Conservation (phyloP, 2,888 invertebrate genomes). For the Drosophila diplacantha region DNA sequence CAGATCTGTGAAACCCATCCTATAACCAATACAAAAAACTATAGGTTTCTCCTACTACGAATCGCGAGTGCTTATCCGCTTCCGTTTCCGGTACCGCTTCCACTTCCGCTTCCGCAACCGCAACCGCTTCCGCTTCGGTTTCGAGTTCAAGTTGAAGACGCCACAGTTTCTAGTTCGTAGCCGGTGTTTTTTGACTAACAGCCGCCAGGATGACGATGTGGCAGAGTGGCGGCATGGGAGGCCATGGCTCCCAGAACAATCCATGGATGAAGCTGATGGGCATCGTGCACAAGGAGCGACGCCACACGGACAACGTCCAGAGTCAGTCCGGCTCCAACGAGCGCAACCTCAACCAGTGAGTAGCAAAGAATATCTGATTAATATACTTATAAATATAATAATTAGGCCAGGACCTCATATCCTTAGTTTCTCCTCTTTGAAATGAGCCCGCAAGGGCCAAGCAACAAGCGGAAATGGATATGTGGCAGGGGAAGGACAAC, state of each 20-base stretch:
- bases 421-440: neutral
- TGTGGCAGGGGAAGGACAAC: neutral
- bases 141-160: slow-evolving; percentile 10
- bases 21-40: neutral
- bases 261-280: slow-evolving; percentile 91
- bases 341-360: slow-evolving; percentile 85
- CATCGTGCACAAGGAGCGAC: slow-evolving; percentile 86
- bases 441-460: neutral
- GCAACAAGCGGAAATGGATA: neutral
- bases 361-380: slow-evolving; percentile 53
- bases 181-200: slow-evolving; percentile 17
- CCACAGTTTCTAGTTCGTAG: slow-evolving; percentile 18
- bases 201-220: slow-evolving; percentile 83
- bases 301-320: slow-evolving; percentile 82
- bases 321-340: slow-evolving; percentile 81
- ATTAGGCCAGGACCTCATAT: neutral
- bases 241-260: slow-evolving; percentile 88
- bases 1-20: slow-evolving; percentile 9
- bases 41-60: slow-evolving; percentile 16
- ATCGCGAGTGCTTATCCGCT: slow-evolving; percentile 19
- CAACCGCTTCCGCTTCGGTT: slow-evolving; percentile 2
- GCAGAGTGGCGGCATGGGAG: slow-evolving; percentile 87
- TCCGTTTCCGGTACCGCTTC: slow-evolving; percentile 6
- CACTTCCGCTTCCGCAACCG: neutral
- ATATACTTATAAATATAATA: neutral